Evolutionary conservation across 2,797 vertebrate genomes (phyloP).

Genomic region (Margarornis squamiger): DNA sequence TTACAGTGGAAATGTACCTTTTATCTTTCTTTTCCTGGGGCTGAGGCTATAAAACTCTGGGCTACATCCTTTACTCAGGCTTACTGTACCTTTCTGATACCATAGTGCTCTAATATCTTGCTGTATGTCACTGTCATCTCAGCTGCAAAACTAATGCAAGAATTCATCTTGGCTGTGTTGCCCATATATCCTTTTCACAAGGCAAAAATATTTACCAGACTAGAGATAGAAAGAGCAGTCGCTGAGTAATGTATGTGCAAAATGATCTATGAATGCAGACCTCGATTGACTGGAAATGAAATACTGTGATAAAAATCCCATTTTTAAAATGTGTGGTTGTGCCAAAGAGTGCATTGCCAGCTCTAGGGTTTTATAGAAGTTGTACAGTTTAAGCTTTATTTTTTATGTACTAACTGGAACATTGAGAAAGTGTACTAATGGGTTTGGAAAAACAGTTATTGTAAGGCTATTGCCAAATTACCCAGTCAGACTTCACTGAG

Average conservation of each 20-base stretch:
- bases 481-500: neutral
- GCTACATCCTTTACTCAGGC: neutral
- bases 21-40: constrained; percentile 34
- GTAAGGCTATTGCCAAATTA: neutral
- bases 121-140: constrained; percentile 32
- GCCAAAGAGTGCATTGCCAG: neutral
- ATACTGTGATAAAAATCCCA: constrained; percentile 54
- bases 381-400: constrained; percentile 26
- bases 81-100: constrained; percentile 11
- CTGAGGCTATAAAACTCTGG: neutral
- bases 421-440: neutral
- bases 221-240: neutral
- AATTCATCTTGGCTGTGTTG: constrained; percentile 13
- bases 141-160: neutral
- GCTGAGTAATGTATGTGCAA: constrained; percentile 27
- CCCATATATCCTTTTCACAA: constrained; percentile 23
- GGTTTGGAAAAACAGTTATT: neutral
- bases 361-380: neutral
- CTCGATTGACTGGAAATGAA: constrained; percentile 43
- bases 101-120: neutral
- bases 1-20: neutral
- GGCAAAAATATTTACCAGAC: constrained; percentile 51
- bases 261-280: constrained; percentile 43
- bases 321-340: constrained; percentile 20
- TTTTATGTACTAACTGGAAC: neutral